These are phyloP conservation scores for Drosophila virilis DNA, from an alignment of 1,140 invertebrate species.

Conservation along the genomic window DNA sequence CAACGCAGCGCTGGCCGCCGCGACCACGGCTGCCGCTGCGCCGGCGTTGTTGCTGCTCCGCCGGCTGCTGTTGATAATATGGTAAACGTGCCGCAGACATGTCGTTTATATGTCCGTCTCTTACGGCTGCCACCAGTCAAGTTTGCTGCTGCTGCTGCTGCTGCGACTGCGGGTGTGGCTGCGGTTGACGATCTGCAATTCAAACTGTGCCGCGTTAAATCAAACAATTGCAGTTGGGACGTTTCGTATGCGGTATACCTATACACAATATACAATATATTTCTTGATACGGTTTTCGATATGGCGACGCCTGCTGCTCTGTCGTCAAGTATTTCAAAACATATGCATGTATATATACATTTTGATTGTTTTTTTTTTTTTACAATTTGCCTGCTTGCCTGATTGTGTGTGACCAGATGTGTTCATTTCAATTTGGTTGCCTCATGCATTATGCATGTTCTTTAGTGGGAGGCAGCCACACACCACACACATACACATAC, in stretches of 20 bases:
- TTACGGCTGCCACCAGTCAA: not conserved
- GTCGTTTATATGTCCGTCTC: conserved; percentile 20
- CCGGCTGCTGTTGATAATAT: conserved; percentile 59
- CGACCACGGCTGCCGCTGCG: conserved; percentile 33
- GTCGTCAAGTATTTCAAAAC: conserved; percentile 9
- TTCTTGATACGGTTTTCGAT: conserved; percentile 35
- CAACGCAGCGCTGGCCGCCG: conserved; percentile 8
- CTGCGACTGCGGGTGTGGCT: not conserved
- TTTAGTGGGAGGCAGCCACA: not conserved
- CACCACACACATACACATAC: not conserved
- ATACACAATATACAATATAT: conserved; percentile 62
- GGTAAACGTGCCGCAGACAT: conserved; percentile 72
- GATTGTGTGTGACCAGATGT: conserved; percentile 4
- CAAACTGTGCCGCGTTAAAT: conserved; percentile 81
- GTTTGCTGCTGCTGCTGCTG: not conserved
- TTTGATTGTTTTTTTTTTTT: conserved; percentile 3
- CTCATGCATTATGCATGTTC: not conserved
- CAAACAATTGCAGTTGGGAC: conserved; percentile 58
- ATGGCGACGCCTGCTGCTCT: conserved; percentile 20
- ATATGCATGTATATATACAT: not conserved
- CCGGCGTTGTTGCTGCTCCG: conserved; percentile 39
- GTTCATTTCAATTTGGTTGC: not conserved
- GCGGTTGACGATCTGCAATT: conserved; percentile 67
- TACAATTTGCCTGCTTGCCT: conserved; percentile 11
- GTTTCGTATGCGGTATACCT: conserved; percentile 66